Base-by-base conservation (phyloP, 2,113 vertebrate genomes). In the Phalacrocorax carbo region DNA sequence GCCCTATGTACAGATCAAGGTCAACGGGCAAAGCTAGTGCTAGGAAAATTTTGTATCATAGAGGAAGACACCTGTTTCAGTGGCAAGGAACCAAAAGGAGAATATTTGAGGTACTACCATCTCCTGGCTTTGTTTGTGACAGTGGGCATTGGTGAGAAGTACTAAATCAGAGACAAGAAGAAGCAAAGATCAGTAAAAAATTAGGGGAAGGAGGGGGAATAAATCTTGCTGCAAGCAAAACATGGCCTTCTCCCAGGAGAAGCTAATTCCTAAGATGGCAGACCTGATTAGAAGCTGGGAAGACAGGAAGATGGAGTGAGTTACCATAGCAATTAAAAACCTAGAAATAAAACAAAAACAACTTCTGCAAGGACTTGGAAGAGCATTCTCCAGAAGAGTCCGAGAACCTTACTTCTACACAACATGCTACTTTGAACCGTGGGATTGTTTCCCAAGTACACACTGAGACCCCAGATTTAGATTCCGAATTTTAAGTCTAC, bases 171-270 rank as follows among this genome's bases (percentile, higher is more conserved):
- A 90, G 36, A 48, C 42, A 80, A 54, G 17, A 88, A 77, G 20
- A 73, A 88, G n/a, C 75, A 51, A 88, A 84, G 46, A 60, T 20
- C 40, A 82, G 10, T 42, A 23, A 70, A 88, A 58, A 82, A 79
- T 3, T 2, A 22, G 11, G 7, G 13, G 9, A 2, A 8, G 26
- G 13, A 10, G 52, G 16, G 0, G 9, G 13, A 3, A 84, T 48
- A 34, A 71, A 44, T 71, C 49, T 72, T 80, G 52, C 34, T 61
- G 58, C 14, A 61, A 65, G 58, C 14, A 61, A 65, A 88, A 64
- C 0, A 1, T 57, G 49, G 40, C 85, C 73, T 86, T 92, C 36
- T 86, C 27, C 48, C 85, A 88, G 46, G 54, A 72, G 26, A 88
- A 21, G 11, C 69, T 92, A 80, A 93, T 72, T 92, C 29, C 34